These are phyloP conservation scores for Cercopithecus mona DNA, from an alignment of 2,113 vertebrate species.

Conservation along the genomic window DNA sequence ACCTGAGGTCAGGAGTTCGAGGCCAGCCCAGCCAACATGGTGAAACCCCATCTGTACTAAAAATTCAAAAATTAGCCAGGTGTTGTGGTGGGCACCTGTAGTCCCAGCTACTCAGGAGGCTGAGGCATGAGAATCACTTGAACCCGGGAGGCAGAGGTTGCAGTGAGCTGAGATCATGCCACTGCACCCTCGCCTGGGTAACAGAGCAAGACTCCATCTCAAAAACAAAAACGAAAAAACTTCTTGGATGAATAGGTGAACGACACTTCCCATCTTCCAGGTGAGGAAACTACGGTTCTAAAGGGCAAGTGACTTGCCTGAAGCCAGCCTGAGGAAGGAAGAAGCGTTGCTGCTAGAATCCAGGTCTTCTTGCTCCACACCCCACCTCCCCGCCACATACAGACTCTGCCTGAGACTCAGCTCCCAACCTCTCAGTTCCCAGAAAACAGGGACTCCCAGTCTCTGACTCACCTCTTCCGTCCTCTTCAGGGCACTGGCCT, in stretches of 20 bases:
- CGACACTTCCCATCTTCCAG: not conserved
- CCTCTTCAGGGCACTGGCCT: not conserved
- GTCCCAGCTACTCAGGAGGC: no score
- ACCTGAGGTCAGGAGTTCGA: no score
- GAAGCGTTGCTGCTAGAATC: rapidly evolving
- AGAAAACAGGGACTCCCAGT: not conserved
- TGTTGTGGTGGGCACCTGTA: no score
- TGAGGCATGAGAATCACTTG: no score
- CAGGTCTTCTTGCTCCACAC: not conserved
- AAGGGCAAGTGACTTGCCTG: not conserved
- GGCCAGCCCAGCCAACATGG: no score
- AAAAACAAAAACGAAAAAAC: no score
- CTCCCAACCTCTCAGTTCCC: not conserved
- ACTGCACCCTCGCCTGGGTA: no score
- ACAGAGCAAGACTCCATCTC: no score
- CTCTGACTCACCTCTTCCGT: not conserved
- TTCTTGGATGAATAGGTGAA: not conserved
- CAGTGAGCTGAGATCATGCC: no score
- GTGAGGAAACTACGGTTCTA: not conserved
- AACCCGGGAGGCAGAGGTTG: no score
- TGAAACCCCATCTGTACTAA: no score
- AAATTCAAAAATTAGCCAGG: no score
- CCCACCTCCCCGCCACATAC: not conserved
- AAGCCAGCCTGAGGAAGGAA: not conserved
- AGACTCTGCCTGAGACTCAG: not conserved